phyloP scores from a whole-genome alignment of 2,888 invertebrate genomes.

The Drosophila demipolita region DNA sequence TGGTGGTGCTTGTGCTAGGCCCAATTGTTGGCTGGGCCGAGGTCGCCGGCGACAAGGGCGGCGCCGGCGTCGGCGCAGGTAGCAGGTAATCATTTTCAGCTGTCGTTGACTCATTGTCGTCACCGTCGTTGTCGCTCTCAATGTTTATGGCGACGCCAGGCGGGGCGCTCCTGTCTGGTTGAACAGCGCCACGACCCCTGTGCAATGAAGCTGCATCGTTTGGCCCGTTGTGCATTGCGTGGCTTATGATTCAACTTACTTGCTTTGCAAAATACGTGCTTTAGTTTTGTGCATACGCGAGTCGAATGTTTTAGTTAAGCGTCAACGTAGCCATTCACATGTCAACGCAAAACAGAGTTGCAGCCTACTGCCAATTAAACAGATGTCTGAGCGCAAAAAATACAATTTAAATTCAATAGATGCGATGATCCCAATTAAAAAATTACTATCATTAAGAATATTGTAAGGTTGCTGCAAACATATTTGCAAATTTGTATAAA shows the following conservation, averaged over 20 bases:
- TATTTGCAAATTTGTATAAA: neutral
- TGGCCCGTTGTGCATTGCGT: conserved; percentile 63
- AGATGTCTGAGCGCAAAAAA: conserved; percentile 1
- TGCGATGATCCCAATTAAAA: neutral
- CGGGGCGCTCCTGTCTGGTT: conserved; percentile 7
- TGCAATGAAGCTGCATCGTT: conserved; percentile 56
- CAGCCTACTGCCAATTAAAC: conserved; percentile 13
- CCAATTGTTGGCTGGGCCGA: conserved; percentile 31
- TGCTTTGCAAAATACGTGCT: conserved; percentile 31
- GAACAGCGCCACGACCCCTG: conserved; percentile 35
- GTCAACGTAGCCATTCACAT: conserved; percentile 45
- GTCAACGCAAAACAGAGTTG: conserved; percentile 17
- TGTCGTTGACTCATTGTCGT: conserved; percentile 75
- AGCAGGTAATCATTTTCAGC: conserved; percentile 70
- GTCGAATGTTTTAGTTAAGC: conserved; percentile 28
- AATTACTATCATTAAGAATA: neutral
- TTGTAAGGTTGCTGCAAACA: neutral
- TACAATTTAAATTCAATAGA: neutral
- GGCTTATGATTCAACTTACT: conserved; percentile 18
- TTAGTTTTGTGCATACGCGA: conserved; percentile 47
- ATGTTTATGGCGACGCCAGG: conserved; percentile 38
- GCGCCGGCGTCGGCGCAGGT: conserved; percentile 42
- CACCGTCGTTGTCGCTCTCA: conserved; percentile 56
- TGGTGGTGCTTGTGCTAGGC: conserved; percentile 49
- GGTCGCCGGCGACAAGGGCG: conserved; percentile 47